Base-by-base conservation (phyloP, 2,797 vertebrate genomes). In the Cossypha polioptera region DNA sequence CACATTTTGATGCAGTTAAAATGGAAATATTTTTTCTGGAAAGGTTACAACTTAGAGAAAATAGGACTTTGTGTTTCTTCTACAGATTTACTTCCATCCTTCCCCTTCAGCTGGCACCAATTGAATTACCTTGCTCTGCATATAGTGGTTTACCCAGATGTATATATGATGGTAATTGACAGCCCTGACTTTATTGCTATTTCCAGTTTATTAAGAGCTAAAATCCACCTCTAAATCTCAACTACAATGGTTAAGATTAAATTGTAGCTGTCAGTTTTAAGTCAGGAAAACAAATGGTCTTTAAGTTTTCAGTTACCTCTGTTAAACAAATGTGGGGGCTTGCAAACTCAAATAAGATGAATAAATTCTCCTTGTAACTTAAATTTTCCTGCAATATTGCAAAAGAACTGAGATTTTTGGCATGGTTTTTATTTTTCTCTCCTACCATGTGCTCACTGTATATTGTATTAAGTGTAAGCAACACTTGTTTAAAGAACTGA, bases 191-290 rank as follows among this genome's bases (percentile, higher is more conserved):
- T 81, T 47, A 36, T 57, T 68, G 33, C 31, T 33, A 15, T 92
- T 92, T 91, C 40, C 53, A 71, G 17, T 61, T 66, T 50, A 59
- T 58, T 66, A 84, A 86, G 38, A 88, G 31, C 73, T 86, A 40
- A 92, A 83, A 77, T 55, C 54, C 13, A 54, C 38, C 42, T 81
- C 16, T 71, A 74, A 57, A 53, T 88, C 24, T 45, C 45, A 29
- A 4, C 40, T 92, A 22, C 1, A 4, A 19, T 48, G 71, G 18
- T 59, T 53, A 43, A 31, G 16, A 57, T 94, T 91, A 81, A 59
- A 54, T 50, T 62, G 7, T 24, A 77, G 21, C 45, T 81, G 29
- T 31, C 58, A 61, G 14, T 80, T 92, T 28, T 4, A 29, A 62
- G 40, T 5, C 21, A 45, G 28, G 2, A 24, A 29, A 40, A 78